Evolutionary conservation across 2,888 invertebrate genomes (phyloP), one percentile per base, ranked within the genome.

Genomic region (Chirona hameri): DNA sequence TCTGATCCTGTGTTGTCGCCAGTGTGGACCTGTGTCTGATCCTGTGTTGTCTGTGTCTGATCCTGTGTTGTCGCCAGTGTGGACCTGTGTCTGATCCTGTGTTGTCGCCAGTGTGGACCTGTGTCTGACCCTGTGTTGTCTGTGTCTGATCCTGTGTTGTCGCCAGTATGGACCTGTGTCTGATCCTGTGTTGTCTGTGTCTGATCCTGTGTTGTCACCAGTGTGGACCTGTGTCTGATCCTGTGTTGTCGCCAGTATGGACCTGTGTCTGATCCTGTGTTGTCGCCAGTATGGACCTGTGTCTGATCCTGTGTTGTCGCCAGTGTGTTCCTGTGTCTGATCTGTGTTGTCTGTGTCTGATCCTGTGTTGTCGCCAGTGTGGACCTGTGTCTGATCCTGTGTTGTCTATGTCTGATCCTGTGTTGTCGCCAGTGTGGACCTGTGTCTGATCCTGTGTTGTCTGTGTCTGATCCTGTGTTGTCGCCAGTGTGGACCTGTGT

Each of bases 321-420:
- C 81, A 39, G 95, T n/a, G 91, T 98, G 14, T 91, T 91, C 84
- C 92, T 95, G 48, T 93, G 7, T 39, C 39, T 39, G 39, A 39
- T 7, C 39, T 39, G 39, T 39, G 7, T 39, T 39, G 39, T 39
- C 39, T 39, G 39, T 39, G 7, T 39, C 39, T 39, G 39, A 39
- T 7, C 39, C 39, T 39, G 39, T 39, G 7, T 39, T 39, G 39
- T 39, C 39, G 7, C 39, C n/a, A n/a, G n/a, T n/a, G n/a, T 72
- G 46, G 55, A 81, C 48, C 55, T 48, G 79, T n/a, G n/a, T n/a
- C n/a, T n/a, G n/a, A n/a, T n/a, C n/a, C n/a, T n/a, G n/a, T n/a
- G n/a, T n/a, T n/a, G n/a, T n/a, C n/a, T n/a, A n/a, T 55, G 12
- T 55, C 55, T 18, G 18, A 55, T 82, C 76, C 55, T 84, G 81